Evolutionary conservation across 1,140 invertebrate genomes (phyloP).

Genomic region (Eufriesea mexicana): DNA sequence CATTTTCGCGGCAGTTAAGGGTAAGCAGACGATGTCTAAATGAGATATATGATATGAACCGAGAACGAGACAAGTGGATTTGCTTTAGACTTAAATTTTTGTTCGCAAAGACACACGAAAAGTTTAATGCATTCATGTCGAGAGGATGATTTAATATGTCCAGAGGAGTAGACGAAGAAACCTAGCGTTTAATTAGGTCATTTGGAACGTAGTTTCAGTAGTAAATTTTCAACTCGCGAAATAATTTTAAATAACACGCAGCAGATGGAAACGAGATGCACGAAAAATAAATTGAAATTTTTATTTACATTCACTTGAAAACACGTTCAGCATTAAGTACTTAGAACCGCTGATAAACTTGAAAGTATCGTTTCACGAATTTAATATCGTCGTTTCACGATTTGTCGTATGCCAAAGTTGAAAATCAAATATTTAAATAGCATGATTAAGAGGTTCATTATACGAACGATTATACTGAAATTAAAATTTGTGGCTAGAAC

Average conservation of each 20-base stretch:
- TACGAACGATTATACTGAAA: no score
- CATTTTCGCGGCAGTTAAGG: not conserved
- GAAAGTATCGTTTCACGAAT: no score
- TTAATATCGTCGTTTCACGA: no score
- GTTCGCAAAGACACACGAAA: not conserved
- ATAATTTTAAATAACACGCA: not conserved
- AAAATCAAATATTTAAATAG: no score
- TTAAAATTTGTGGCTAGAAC: no score
- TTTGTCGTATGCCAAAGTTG: no score
- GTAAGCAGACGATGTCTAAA: not conserved
- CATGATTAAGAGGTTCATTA: no score
- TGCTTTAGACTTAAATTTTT: conserved; percentile 25
- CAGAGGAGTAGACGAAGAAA: conserved; percentile 4
- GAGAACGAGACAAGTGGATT: not conserved
- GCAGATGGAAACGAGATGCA: not conserved
- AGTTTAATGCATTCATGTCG: conserved; percentile 22
- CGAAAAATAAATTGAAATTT: not conserved
- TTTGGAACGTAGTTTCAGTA: not conserved
- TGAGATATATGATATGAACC: not conserved
- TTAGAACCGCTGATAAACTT: no score
- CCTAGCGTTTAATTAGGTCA: conserved; percentile 1
- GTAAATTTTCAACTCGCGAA: not conserved
- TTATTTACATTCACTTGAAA: not conserved
- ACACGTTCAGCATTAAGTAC: no score
- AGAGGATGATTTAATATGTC: conserved; percentile 18